Base-by-base conservation (phyloP, 2,113 vertebrate species). In the Paralichthys olivaceus region DNA sequence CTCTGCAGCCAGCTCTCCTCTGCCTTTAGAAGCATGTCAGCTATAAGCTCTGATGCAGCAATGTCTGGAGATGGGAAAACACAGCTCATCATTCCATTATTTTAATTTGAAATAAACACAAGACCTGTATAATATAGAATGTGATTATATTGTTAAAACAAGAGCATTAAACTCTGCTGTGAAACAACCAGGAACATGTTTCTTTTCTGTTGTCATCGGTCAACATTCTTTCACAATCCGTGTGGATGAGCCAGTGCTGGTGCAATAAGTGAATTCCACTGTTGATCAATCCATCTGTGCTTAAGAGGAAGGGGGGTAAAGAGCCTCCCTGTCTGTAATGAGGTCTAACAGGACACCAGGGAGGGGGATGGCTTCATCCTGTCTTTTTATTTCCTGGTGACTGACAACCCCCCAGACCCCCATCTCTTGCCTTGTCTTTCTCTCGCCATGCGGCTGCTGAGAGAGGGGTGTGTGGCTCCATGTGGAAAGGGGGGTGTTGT, bases 1-100 rank as follows among this genome's bases (percentile, higher is more conserved):
- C 89, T 95, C 81, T 94, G 93, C 20, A 95, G 92, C 96, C 96
- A 98, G 83, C 93, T 85, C 49, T 90, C 90, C 91, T 99, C 97
- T 5, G 95, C 97, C 34, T 90, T 96, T 70, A 96, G 87, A 74
- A 99, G 90, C 85, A 97, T 91, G 29, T 96, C 95, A 79, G 94
- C 94, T 63, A 98, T 96, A 57, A 92, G 92, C 51, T 96, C 95
- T 8, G 96, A 96, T 0, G 95, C 95, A 1, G 97, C 95, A 3
- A 98, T 83, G 70, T 96, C 97, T 99, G 84, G 19, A 1, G 49
- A 84, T 11, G 47, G 12, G 32, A 73, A 17, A 17, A 68, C n/a
- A 62, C 13, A 66, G 20, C 9, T 15, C 0, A 25, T 72, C 26
- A 69, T 51, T 11, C 0, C 1, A 40, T 5, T 0, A 0, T 0